Conservation (phyloP, 92 coral and sea anemone species). For the Phenganax stokvisi region DNA sequence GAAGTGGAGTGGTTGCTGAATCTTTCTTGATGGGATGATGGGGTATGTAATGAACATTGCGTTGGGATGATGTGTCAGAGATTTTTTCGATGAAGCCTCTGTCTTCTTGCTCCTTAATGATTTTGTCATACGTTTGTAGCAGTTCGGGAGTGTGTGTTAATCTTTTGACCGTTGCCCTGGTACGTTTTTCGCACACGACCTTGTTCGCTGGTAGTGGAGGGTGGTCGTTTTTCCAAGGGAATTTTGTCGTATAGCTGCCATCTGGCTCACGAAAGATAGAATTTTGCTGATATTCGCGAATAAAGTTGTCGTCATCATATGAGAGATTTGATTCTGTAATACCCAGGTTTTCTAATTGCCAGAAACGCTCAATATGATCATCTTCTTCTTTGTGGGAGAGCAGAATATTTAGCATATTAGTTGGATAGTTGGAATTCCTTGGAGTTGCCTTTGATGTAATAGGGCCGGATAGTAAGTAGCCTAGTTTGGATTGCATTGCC, state of each 20-base stretch:
- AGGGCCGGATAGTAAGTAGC: constrained; percentile 57
- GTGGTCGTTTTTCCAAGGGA: constrained; percentile 50
- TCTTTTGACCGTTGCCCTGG: constrained; percentile 42
- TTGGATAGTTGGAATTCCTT: not conserved
- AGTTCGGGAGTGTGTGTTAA: constrained; percentile 41
- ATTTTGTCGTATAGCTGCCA: constrained; percentile 47
- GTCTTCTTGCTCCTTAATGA: constrained; percentile 46
- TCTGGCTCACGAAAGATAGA: constrained; percentile 42
- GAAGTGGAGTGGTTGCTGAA: constrained; percentile 40
- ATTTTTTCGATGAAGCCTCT: constrained; percentile 55
- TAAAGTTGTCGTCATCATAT: constrained; percentile 23
- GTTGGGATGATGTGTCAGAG: not conserved
- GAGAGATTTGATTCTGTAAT: constrained; percentile 37
- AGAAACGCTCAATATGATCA: constrained; percentile 40
- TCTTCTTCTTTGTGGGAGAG: constrained; percentile 34
- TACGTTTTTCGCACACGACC: constrained; percentile 34
- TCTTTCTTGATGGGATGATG: constrained; percentile 52
- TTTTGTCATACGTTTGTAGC: constrained; percentile 33
- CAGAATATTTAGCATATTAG: constrained; percentile 27
- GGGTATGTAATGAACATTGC: constrained; percentile 51
- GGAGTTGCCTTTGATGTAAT: not conserved
- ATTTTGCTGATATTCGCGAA: constrained; percentile 33
- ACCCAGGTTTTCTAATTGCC: constrained; percentile 44
- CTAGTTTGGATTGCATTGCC: constrained; percentile 50
- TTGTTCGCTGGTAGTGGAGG: constrained; percentile 35